Evolutionary conservation across 2,797 vertebrate species (phyloP).

Genomic region (Geotrypetes seraphini): DNA sequence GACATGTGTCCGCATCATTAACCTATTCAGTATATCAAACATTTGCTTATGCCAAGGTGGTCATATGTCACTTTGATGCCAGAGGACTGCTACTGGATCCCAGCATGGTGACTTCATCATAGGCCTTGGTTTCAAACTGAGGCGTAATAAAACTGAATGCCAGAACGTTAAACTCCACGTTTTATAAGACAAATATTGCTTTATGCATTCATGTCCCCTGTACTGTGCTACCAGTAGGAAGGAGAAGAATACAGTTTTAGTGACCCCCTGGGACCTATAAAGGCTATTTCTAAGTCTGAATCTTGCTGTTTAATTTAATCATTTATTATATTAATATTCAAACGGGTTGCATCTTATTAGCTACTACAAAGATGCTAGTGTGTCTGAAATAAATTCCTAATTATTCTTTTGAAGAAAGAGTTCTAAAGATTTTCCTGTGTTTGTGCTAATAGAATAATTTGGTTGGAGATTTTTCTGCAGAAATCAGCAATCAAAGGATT

Average conservation of each 20-base stretch:
- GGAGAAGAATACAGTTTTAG: conserved; percentile 63
- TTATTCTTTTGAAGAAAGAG: conserved; percentile 67
- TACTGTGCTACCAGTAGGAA: conserved; percentile 63
- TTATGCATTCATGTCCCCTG: conserved; percentile 56
- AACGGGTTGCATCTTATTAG: conserved; percentile 75
- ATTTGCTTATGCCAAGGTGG: conserved; percentile 32
- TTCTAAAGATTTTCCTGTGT: conserved; percentile 63
- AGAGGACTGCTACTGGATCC: conserved; percentile 37
- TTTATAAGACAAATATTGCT: conserved; percentile 68
- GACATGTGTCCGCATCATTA: conserved; percentile 40
- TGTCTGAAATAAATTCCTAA: conserved; percentile 72
- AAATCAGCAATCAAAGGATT: conserved; percentile 51
- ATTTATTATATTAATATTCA: conserved; percentile 81
- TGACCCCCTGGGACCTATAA: conserved; percentile 70
- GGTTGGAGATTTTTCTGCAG: conserved; percentile 57
- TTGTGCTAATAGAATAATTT: conserved; percentile 63
- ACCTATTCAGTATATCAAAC: conserved; percentile 35
- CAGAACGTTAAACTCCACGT: conserved; percentile 53
- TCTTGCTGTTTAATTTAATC: conserved; percentile 78
- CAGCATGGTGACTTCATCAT: conserved; percentile 47
- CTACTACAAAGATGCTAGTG: conserved; percentile 69
- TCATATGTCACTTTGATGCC: conserved; percentile 33
- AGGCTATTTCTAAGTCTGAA: conserved; percentile 76
- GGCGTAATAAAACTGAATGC: conserved; percentile 54
- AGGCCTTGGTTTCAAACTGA: conserved; percentile 49